phyloP scores from a whole-genome alignment of 2,797 vertebrate genomes.

The Hapalemur alaotrensis region DNA sequence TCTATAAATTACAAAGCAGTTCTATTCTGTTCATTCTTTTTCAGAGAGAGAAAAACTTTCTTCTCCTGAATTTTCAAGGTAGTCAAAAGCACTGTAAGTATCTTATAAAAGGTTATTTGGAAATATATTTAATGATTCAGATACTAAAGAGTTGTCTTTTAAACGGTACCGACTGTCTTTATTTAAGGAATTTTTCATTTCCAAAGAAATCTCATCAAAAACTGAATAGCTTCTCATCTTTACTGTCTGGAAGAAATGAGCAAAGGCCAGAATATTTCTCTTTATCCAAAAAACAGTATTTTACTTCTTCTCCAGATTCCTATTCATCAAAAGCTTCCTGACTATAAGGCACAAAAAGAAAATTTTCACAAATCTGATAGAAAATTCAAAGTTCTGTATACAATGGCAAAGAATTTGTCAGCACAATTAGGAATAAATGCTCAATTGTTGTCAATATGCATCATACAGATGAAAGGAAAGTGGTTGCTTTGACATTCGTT shows the following conservation, averaged over 20 bases:
- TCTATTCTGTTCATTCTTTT: not conserved
- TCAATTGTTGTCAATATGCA: not conserved
- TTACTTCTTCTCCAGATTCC: slow-evolving; percentile 39
- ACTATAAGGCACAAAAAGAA: not conserved
- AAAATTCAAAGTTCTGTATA: not conserved
- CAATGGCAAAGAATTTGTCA: not conserved
- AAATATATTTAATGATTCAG: slow-evolving; percentile 44
- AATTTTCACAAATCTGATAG: not conserved
- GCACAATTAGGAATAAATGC: not conserved
- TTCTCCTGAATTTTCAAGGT: slow-evolving; percentile 18
- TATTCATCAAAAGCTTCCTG: slow-evolving; percentile 23
- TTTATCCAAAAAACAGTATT: slow-evolving; percentile 24
- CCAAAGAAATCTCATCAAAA: slow-evolving; percentile 5
- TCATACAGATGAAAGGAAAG: not conserved
- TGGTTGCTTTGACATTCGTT: not conserved
- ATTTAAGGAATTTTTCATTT: slow-evolving; percentile 61
- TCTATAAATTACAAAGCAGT: not conserved
- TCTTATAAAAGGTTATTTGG: slow-evolving; percentile 28
- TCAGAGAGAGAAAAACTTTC: not conserved
- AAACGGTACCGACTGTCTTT: slow-evolving; percentile 52
- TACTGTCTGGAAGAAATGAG: slow-evolving; percentile 43
- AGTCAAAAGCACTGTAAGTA: not conserved
- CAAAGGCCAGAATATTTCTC: not conserved
- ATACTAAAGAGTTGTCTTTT: slow-evolving; percentile 39
- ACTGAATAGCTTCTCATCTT: slow-evolving; percentile 40